Evolutionary conservation across 2,113 vertebrate genomes (phyloP).

Genomic region (Neopipo cinnamomea): DNA sequence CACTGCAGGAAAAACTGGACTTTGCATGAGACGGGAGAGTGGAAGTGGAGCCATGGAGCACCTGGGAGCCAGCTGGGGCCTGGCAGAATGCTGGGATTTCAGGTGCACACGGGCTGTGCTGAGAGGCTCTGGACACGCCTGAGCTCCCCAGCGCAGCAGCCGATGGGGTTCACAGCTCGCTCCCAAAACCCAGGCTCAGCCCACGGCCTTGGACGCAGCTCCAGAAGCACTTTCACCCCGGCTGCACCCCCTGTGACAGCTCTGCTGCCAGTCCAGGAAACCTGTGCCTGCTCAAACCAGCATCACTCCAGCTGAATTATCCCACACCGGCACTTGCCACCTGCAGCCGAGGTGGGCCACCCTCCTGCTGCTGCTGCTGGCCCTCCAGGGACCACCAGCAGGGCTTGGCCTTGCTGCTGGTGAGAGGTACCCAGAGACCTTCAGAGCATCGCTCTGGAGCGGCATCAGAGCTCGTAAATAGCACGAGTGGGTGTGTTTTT

Average conservation of each 20-base stretch:
- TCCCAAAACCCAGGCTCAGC: not conserved
- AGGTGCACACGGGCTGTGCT: accelerated
- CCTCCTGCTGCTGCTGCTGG: not conserved
- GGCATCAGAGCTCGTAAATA: not conserved
- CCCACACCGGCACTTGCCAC: not conserved
- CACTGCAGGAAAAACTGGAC: not conserved
- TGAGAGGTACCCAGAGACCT: not conserved
- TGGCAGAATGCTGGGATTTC: not conserved
- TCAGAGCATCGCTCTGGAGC: not conserved
- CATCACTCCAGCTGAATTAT: not conserved
- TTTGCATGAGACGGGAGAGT: not conserved
- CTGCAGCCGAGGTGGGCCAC: not conserved
- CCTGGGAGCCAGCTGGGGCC: not conserved
- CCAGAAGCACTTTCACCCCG: not conserved
- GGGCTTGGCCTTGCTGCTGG: not conserved
- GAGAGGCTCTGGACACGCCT: not conserved
- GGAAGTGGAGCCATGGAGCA: not conserved
- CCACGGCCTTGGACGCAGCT: not conserved
- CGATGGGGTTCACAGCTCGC: accelerated
- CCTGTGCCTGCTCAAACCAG: not conserved
- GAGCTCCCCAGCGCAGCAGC: accelerated
- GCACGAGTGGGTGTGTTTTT: not conserved
- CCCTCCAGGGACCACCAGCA: not conserved
- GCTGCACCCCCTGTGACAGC: not conserved
- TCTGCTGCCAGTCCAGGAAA: not conserved